phyloP scores from a whole-genome alignment of 2,113 vertebrate species.

The Astatoreochromis straeleni region DNA sequence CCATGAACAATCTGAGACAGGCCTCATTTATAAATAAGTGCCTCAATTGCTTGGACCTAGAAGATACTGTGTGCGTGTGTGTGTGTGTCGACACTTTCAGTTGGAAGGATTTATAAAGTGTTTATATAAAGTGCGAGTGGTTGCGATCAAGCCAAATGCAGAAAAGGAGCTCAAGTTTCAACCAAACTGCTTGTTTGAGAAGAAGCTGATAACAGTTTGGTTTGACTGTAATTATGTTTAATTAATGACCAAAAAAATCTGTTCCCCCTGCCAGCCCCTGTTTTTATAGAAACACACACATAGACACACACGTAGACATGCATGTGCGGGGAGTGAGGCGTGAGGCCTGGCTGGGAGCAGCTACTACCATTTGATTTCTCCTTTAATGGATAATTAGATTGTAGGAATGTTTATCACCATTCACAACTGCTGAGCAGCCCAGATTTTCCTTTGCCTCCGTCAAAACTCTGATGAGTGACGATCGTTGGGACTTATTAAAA shows the following conservation, averaged over 20 bases:
- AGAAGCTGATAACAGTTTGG: constrained; percentile 64
- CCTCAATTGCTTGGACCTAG: constrained; percentile 14
- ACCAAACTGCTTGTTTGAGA: constrained; percentile 44
- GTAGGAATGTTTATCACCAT: constrained; percentile 32
- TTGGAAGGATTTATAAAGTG: constrained; percentile 63
- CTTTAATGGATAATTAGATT: constrained; percentile 20
- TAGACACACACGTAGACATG: not conserved
- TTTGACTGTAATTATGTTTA: constrained; percentile 59
- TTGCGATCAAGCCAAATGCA: constrained; percentile 40
- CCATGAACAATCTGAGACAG: constrained; percentile 56
- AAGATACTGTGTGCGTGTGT: not conserved
- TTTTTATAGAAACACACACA: constrained; percentile 14
- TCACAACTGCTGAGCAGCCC: not conserved
- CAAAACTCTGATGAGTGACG: not conserved
- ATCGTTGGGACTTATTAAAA: not conserved
- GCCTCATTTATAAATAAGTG: constrained; percentile 63
- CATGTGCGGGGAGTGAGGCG: not conserved
- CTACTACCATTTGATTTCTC: constrained; percentile 17
- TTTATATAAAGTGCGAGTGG: constrained; percentile 58
- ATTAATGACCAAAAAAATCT: constrained; percentile 60
- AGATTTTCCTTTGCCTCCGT: not conserved
- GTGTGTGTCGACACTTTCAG: not conserved
- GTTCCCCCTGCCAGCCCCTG: constrained; percentile 14
- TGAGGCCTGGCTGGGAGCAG: constrained; percentile 12
- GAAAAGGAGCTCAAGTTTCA: constrained; percentile 53